Evolutionary conservation across 2,797 vertebrate species (phyloP), one percentile per base, ranked within the genome.

Genomic region (Amniataba percoides): DNA sequence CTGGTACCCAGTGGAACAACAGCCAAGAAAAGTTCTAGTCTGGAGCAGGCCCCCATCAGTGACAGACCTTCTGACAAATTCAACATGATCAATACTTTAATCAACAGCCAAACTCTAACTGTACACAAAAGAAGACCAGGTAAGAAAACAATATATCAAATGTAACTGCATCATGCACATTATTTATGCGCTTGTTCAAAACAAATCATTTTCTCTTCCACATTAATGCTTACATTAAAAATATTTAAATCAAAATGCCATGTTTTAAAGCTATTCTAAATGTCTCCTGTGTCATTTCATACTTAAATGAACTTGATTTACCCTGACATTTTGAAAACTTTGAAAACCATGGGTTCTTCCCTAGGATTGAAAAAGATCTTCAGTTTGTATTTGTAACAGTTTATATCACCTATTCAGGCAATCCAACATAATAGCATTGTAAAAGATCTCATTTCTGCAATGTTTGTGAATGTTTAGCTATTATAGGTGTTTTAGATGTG

Each of bases 51-150:
- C 23, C 86, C 92, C 0, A 85, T 95, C 25, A 88, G 89, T 2
- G 95, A 96, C 34, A 93, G 93, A 78, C 91, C 94, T 46, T 89
- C 93, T 0, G 96, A 97, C 65, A 94, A 76, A 61, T 93, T 83
- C 58, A 84, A 75, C 73, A 65, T 83, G 0, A 83, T 91, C 0
- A 62, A 85, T 62, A 80, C 89, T 0, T 89, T 96, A 51, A 53
- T 81, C 53, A 87, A 88, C 73, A 95, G 90, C 75, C 89, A 91
- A 0, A 91, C 93, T 66, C 95, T 96, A 60, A 84, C 89, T 0
- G 7, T 89, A 0, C 42, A 93, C 87, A 97, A 96, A 94, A 96
- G 97, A 88, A 96, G 94, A 93, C 95, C 96, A 12, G 97, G 98
- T 98, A 72, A 78, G 66, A 70, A 55, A 2, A 49, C 18, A 40